Evolutionary conservation across 1,140 invertebrate species (phyloP).

Genomic region (Aphelinus certus): DNA sequence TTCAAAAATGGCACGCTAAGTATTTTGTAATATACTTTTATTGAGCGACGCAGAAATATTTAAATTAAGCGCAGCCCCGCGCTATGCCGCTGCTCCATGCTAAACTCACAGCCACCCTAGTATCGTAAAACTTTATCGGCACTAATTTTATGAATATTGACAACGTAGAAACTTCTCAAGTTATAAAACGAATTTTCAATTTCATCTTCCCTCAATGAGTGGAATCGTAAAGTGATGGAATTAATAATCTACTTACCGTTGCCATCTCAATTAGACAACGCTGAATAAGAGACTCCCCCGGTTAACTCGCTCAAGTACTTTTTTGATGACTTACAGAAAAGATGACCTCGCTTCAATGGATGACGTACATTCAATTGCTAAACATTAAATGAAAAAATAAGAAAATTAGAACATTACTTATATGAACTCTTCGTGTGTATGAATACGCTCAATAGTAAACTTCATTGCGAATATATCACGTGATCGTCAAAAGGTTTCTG

Average conservation of each 20-base stretch:
- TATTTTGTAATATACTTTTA: constrained; percentile 27
- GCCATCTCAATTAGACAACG: neutral
- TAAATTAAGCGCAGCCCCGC: constrained; percentile 14
- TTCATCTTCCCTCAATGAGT: neutral
- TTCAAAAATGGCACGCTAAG: neutral
- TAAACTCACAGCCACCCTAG: neutral
- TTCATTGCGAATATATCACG: too few relatives aligned
- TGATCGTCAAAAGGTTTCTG: too few relatives aligned
- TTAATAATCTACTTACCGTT: neutral
- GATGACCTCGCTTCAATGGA: too few relatives aligned
- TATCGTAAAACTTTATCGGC: constrained; percentile 27
- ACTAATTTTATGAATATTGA: constrained; percentile 31
- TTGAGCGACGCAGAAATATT: constrained; percentile 2
- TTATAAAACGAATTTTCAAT: constrained; percentile 23
- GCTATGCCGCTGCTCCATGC: neutral
- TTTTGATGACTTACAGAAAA: too few relatives aligned
- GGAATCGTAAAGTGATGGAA: constrained; percentile 9
- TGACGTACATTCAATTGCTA: too few relatives aligned
- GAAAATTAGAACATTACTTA: neutral
- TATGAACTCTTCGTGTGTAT: neutral
- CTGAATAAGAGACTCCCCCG: neutral
- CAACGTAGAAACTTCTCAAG: constrained; percentile 19
- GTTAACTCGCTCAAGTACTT: neutral
- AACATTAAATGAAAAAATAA: neutral
- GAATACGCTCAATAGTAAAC: too few relatives aligned